phyloP scores from a whole-genome alignment of 2,797 vertebrate species.

The Pyrocephalus nanus region DNA sequence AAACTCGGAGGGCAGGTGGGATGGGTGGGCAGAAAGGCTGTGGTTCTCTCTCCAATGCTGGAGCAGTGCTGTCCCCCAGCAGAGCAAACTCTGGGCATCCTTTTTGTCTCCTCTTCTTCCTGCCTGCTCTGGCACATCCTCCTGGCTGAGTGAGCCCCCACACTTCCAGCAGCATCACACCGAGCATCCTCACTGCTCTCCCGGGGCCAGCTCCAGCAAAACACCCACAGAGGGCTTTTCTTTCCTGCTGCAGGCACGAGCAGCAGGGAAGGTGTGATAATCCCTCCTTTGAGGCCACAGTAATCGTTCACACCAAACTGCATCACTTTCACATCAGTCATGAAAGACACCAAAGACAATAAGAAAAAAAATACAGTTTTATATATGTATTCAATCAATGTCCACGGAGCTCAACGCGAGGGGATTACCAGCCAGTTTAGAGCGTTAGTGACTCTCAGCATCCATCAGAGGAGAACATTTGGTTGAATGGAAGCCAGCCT shows the following conservation, averaged over 20 bases:
- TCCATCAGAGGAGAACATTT: constrained; percentile 34
- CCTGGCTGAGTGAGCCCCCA: neutral
- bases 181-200: neutral
- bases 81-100: neutral
- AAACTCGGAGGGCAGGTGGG: neutral
- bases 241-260: neutral
- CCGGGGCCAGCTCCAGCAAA: neutral
- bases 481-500: constrained; percentile 46
- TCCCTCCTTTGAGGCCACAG: neutral
- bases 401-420: neutral
- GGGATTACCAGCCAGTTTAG: constrained; percentile 50
- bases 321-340: neutral
- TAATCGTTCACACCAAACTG: neutral
- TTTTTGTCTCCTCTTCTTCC: neutral
- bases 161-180: neutral
- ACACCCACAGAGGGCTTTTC: neutral
- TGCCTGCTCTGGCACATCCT: neutral
- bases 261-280: neutral
- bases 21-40: neutral
- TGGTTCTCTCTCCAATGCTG: fast-evolving
- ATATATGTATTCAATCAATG: neutral
- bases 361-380: neutral
- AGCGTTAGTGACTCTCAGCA: constrained; percentile 1
- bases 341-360: neutral
- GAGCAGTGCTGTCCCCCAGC: neutral